Evolutionary conservation across 1,140 invertebrate genomes (phyloP), one percentile per base, ranked within the genome.

Genomic region (Trialeurodes vaporariorum): DNA sequence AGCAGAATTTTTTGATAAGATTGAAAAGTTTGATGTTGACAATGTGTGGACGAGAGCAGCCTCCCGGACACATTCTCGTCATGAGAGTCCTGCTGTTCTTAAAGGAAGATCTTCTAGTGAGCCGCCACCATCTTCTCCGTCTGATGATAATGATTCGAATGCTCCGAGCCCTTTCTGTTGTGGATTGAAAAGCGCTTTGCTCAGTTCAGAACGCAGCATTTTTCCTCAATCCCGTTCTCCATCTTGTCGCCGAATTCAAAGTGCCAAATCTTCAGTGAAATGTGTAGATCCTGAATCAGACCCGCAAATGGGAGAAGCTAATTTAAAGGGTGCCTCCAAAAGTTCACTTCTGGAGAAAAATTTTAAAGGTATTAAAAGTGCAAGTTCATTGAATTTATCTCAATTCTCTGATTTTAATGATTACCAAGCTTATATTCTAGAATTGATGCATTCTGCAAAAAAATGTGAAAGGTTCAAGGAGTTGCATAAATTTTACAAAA

Each of bases 391-490:
- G 2, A 76, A 77, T 68, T 70, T 76, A 11, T 77, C 78, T 11
- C 75, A 81, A 34, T 66, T 75, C 1, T 79, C 69, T 63, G 76
- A 79, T 72, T 81, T 83, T 75, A 61, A 64, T 65, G 81, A 88
- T 65, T 88, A 88, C 74, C 85, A 86, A 70, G 82, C 83, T 65
- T 91, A 91, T 71, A 82, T 91, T 40, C 73, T 85, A 1, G 89
- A 91, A 69, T 78, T 88, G 67, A 77, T 89, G 67, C 87, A 92
- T 75, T 85, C 85, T 0, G 85, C 84, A 71, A 83, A 83, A 60
- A 87, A 86, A 74, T 92, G 89, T 0, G 86, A 88, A 67, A 84
- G 88, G 63, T 96, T 96, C 77, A 85, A 87, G 68, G 91, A 93
- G 68, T 79, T 97, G 5, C 88, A 91, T 75, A 86, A 89, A 61